A percentile compares a stretch with the other conserved stretches of the same genome.
Evolutionary conservation across 2,113 vertebrate species (phyloP).

Genomic region (Tupaia chinensis): DNA sequence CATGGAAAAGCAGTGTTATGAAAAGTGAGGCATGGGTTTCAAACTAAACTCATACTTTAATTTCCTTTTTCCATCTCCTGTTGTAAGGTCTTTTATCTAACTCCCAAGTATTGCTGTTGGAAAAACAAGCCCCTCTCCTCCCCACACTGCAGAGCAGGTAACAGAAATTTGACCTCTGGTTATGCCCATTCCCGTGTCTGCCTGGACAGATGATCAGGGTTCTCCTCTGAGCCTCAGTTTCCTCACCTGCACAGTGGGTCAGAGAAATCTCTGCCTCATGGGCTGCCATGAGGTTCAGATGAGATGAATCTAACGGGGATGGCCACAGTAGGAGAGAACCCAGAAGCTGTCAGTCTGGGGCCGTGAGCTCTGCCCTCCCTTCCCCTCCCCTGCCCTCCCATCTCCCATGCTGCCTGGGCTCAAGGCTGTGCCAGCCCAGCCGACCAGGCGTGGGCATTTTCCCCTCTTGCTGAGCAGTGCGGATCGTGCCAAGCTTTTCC

Average conservation of each 20-base stretch:
- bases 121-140: background rate
- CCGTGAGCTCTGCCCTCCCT: background rate
- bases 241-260: constrained; percentile 1
- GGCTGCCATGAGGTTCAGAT: background rate
- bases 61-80: no score
- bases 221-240: constrained; percentile 4
- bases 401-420: background rate
- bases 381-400: background rate
- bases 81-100: no score
- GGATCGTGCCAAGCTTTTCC: constrained; percentile 56
- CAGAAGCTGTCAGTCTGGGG: background rate
- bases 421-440: background rate
- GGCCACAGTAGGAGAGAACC: background rate
- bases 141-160: background rate
- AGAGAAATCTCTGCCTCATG: background rate
- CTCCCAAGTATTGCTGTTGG: background rate
- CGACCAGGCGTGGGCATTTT: background rate
- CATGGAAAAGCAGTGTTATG: no score
- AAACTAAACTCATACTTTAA: no score
- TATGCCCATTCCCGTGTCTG: background rate
- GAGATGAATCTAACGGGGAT: background rate
- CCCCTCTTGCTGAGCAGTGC: constrained; percentile 83
- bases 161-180: background rate
- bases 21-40: no score
- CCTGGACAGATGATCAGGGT: background rate